phyloP scores from a whole-genome alignment of 2,888 invertebrate species.

The Campoletis raptor region DNA sequence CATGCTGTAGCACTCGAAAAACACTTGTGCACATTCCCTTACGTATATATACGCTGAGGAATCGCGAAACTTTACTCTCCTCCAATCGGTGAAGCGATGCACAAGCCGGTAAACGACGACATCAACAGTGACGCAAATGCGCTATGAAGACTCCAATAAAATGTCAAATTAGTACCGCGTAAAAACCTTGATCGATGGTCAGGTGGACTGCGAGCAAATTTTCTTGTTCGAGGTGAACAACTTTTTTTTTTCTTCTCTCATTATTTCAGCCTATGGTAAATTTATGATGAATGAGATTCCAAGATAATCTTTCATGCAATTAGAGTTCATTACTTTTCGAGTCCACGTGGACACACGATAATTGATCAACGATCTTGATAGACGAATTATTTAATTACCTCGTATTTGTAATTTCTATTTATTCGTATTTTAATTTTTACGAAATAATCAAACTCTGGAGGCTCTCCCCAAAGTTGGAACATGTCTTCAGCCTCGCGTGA shows the following conservation, averaged over 20 bases:
- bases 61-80: constrained; percentile 52
- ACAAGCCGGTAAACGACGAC: constrained; percentile 1
- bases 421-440: constrained; percentile 36
- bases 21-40: constrained; percentile 84
- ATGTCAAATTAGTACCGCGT: neutral
- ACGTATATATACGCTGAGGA: constrained; percentile 80
- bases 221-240: neutral
- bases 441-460: constrained; percentile 15
- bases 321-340: neutral
- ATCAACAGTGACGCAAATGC: neutral
- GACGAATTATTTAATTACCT: neutral
- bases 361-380: neutral
- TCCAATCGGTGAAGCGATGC: constrained; percentile 23
- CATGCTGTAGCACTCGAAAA: constrained; percentile 85
- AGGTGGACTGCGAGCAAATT: neutral
- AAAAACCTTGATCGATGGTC: neutral
- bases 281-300: neutral
- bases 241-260: neutral
- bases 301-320: neutral
- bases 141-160: constrained; percentile 10
- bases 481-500: constrained; percentile 51
- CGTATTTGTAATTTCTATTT: constrained; percentile 11
- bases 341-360: neutral
- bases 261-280: neutral
- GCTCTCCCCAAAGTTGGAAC: neutral